Conservation (phyloP, 2,888 invertebrate genomes). For the Oxycera nigricornis region DNA sequence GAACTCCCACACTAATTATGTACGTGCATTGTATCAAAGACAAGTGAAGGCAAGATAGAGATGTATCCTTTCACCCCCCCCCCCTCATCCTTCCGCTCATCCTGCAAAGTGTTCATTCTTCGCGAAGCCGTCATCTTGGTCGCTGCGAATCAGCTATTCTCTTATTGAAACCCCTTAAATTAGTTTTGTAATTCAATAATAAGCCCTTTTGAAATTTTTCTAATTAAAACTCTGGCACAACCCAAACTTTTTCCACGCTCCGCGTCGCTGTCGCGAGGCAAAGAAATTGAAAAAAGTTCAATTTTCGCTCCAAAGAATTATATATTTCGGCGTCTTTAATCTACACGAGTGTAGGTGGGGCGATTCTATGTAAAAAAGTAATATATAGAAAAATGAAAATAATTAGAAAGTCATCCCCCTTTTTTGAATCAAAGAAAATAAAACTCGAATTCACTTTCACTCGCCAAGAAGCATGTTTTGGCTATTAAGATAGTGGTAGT, state of each 20-base stretch:
- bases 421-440: neutral
- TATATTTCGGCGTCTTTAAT: conserved; percentile 31
- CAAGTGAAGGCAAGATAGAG: neutral
- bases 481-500: neutral
- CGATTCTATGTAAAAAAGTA: conserved; percentile 27
- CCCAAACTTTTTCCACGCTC: conserved; percentile 28
- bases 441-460: neutral
- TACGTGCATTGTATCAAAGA: neutral
- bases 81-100: neutral
- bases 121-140: conserved; percentile 9
- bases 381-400: conserved; percentile 32
- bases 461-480: neutral
- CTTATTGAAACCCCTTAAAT: conserved; percentile 44
- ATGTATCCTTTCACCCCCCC: neutral
- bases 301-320: conserved; percentile 36
- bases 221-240: conserved; percentile 45
- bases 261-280: neutral
- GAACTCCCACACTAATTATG: conserved; percentile 34
- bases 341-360: conserved; percentile 11
- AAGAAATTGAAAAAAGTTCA: conserved; percentile 40
- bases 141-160: conserved; percentile 24
- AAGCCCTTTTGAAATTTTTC: conserved; percentile 46
- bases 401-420: conserved; percentile 29
- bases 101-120: neutral
- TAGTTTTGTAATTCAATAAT: conserved; percentile 47